Evolutionary conservation across 2,888 invertebrate genomes (phyloP), one percentile per base, ranked within the genome.

Genomic region (Elysia crispata): DNA sequence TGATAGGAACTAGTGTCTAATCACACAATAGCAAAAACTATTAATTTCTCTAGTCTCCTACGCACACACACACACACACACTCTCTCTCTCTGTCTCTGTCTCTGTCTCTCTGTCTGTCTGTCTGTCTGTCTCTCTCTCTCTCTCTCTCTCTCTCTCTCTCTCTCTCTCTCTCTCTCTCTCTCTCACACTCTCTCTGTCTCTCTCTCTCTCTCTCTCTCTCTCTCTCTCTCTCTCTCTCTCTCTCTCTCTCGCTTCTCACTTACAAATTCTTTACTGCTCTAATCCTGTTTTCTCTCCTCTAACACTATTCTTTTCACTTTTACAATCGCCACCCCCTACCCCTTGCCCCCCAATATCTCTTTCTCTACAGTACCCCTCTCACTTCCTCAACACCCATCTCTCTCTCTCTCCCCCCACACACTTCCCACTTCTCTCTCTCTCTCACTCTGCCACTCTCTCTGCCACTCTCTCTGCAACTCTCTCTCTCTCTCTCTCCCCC

Each of bases 111-210:
- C 33, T 30, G 3, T 69, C 30, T 33, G 31, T 69, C 20, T 33
- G 3, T 33, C 70, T 33, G 8, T n/a, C 49, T 49, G 49, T 33
- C 70, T 49, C 49, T 49, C 70, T 49, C n/a, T 49, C 70, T 49
- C 70, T 33, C 25, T 15, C 20, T 50, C 25, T 23, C 20, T 33
- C 49, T n/a, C n/a, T 33, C 25, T 33, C 25, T 23, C 49, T 49
- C 49, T 23, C 70, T 49, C 23, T 49, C 70, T 49, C 41, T 49
- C 70, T 23, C 70, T 33, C 70, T 23, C 41, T 49, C 49, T 49
- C 70, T 49, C 70, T 64, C 13, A 41, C 49, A 31, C 28, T 67
- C 67, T 54, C 54, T 67, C 76, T 67, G 41, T 6, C 41, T 41
- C 31, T 67, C 76, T 76, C 25, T 76, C n/a, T 49, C 28, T 25